Evolutionary conservation across 2,797 vertebrate species (phyloP).

Genomic region (Sebastiscus albofasciatus): DNA sequence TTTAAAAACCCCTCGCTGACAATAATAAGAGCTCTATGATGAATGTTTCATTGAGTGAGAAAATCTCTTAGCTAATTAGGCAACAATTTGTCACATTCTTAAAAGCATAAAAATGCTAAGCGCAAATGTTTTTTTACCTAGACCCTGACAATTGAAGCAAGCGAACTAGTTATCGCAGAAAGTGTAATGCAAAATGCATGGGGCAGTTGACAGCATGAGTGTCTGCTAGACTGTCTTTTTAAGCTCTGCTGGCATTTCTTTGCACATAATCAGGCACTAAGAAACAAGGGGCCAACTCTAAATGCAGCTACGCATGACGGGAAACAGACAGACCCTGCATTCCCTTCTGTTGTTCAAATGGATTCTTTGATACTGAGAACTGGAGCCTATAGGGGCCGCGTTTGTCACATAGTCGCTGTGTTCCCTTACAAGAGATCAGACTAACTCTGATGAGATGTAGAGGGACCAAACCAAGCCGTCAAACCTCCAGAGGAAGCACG

Average conservation of each 20-base stretch:
- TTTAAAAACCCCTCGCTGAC: conserved; percentile 15
- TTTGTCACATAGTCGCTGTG: conserved; percentile 48
- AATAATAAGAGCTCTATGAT: conserved; percentile 41
- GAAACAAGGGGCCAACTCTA: conserved; percentile 1
- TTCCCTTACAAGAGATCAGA: conserved; percentile 35
- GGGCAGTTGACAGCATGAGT: not conserved
- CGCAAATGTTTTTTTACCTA: conserved; percentile 26
- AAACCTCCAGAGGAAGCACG: conserved; percentile 35
- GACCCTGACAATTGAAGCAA: conserved; percentile 5
- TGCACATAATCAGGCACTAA: conserved; percentile 28
- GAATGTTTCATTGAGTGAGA: conserved; percentile 50
- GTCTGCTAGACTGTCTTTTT: not conserved
- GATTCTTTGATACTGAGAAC: conserved; percentile 30
- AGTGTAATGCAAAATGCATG: conserved; percentile 32
- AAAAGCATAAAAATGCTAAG: conserved; percentile 29
- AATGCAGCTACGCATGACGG: conserved; percentile 16
- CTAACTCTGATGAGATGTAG: conserved; percentile 26
- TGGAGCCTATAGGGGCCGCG: conserved; percentile 23
- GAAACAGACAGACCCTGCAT: conserved; percentile 13
- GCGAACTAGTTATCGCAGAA: conserved; percentile 24
- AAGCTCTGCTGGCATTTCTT: conserved; percentile 9
- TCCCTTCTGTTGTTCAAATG: conserved; percentile 40
- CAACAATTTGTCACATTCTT: conserved; percentile 48
- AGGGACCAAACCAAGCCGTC: conserved; percentile 31
- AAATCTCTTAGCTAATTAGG: conserved; percentile 35